phyloP scores from a whole-genome alignment of 2,113 vertebrate species.

The Python bivittatus region DNA sequence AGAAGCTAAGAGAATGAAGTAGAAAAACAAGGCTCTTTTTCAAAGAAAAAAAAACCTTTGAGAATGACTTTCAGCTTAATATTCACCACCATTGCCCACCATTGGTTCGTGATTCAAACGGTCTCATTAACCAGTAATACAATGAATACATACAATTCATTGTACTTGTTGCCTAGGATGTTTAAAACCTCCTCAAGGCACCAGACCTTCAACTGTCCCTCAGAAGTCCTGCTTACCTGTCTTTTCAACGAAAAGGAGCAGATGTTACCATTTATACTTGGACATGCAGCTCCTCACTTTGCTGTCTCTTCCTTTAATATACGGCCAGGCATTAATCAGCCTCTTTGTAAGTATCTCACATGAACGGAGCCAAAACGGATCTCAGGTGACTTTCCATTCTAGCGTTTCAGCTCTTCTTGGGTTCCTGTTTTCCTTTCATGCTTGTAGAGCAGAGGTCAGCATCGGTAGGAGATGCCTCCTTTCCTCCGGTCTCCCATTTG shows the following conservation, averaged over 20 bases:
- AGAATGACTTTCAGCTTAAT: background rate
- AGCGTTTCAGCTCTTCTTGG: constrained; percentile 75
- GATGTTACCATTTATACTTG: background rate
- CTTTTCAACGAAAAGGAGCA: constrained; percentile 12
- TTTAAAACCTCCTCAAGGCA: background rate
- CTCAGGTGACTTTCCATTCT: constrained; percentile 81
- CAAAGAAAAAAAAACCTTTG: background rate
- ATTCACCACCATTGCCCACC: background rate
- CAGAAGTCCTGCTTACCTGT: background rate
- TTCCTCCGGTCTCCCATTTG: constrained; percentile 78
- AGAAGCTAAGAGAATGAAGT: background rate
- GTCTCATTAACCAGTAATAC: background rate
- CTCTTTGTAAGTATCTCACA: constrained; percentile 55
- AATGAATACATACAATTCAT: background rate
- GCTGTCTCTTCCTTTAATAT: constrained; percentile 46
- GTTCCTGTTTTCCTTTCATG: constrained; percentile 82
- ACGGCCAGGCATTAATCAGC: constrained; percentile 62
- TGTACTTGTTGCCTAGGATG: background rate
- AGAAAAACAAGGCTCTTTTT: background rate
- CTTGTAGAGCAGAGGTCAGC: constrained; percentile 77
- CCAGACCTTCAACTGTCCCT: background rate
- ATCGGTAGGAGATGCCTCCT: constrained; percentile 50
- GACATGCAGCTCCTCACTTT: constrained; percentile 1
- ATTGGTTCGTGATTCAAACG: background rate
- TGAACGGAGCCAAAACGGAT: constrained; percentile 44